phyloP scores from a whole-genome alignment of 2,113 vertebrate genomes.

The Ahaetulla prasina region DNA sequence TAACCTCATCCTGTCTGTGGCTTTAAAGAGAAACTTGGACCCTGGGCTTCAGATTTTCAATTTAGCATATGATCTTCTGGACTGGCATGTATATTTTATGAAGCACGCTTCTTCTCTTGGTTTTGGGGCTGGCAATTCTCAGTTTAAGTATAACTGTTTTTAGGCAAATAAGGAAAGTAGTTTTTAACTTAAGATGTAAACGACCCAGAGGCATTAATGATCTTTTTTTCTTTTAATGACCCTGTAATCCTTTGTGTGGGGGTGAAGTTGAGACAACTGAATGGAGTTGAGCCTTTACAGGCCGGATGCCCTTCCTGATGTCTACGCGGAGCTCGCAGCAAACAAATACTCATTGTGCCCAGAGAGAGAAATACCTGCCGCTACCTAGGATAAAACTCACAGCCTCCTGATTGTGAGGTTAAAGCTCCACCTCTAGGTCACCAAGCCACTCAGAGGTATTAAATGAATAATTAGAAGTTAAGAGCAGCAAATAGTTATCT shows the following conservation, averaged over 20 bases:
- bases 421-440: too few species aligned
- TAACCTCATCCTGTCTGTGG: not conserved
- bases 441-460: not conserved
- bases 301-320: too few species aligned
- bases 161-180: not conserved
- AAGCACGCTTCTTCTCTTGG: not conserved
- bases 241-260: too few species aligned
- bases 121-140: not conserved
- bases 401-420: too few species aligned
- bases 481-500: not conserved
- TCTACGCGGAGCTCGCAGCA: too few species aligned
- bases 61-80: not conserved
- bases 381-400: too few species aligned
- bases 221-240: too few species aligned
- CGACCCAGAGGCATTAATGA: not conserved
- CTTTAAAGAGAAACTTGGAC: not conserved
- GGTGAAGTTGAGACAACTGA: too few species aligned
- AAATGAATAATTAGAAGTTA: not conserved
- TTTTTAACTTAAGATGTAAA: not conserved
- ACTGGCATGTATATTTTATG: not conserved
- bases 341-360: too few species aligned
- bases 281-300: too few species aligned
- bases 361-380: too few species aligned
- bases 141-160: not conserved
- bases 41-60: not conserved